These are phyloP conservation scores for Heterocephalus glaber DNA, from an alignment of 2,113 vertebrate genomes.

Conservation along the genomic window DNA sequence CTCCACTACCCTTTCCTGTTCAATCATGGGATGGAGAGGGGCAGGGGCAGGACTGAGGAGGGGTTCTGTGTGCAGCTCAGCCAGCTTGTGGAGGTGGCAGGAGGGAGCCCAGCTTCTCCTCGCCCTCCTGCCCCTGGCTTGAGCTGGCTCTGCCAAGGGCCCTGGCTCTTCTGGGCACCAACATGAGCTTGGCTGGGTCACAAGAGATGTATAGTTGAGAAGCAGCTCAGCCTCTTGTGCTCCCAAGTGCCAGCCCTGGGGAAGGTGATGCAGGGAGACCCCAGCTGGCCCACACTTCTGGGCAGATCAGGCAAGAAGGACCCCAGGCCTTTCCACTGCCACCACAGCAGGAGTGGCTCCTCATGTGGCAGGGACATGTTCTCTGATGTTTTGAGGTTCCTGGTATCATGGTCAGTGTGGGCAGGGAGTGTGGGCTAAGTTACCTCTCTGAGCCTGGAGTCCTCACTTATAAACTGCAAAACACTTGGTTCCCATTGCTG, in stretches of 20 bases:
- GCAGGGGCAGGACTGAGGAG: background rate
- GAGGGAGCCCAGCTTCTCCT: background rate
- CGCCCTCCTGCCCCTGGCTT: background rate
- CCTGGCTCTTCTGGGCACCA: background rate
- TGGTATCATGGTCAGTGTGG: background rate
- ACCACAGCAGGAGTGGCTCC: background rate
- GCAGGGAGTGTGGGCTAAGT: no score
- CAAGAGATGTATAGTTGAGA: background rate
- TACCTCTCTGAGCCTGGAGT: no score
- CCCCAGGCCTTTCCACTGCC: background rate
- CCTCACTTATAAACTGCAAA: no score
- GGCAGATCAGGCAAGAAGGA: background rate
- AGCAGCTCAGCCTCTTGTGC: background rate
- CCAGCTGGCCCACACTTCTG: background rate
- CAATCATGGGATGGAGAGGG: background rate
- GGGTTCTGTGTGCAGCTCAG: background rate
- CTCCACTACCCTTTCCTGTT: background rate
- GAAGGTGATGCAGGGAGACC: background rate
- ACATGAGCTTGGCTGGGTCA: no score
- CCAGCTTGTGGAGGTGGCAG: background rate
- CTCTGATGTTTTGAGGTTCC: background rate
- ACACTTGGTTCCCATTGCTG: no score
- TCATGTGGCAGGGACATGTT: background rate
- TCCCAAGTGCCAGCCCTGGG: background rate
- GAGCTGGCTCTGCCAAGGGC: background rate